phyloP scores from a whole-genome alignment of 2,113 vertebrate genomes.

The Procavia capensis region DNA sequence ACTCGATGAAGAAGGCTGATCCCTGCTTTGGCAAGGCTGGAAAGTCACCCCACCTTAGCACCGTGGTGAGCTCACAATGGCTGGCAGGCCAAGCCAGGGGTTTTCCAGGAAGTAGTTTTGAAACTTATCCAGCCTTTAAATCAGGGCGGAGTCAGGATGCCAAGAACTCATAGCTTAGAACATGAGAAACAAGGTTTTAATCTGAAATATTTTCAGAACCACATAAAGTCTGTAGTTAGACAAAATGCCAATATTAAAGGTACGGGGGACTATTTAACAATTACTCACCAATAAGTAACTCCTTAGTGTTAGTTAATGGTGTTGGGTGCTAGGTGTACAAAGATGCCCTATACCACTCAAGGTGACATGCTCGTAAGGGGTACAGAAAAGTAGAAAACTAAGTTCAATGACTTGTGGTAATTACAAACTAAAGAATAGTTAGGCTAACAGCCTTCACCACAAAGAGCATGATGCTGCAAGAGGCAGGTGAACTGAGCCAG shows the following conservation, averaged over 20 bases:
- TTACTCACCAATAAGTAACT: not conserved
- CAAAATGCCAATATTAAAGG: slow-evolving; percentile 26
- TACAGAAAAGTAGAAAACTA: not conserved
- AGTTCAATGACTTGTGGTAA: not conserved
- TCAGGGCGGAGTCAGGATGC: not conserved
- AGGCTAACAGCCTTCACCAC: not conserved
- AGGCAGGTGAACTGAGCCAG: not conserved
- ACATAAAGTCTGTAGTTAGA: not conserved
- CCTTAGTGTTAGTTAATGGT: not conserved
- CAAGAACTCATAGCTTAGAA: not conserved
- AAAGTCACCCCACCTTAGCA: not conserved
- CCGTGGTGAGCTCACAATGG: not conserved
- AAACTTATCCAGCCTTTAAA: slow-evolving; percentile 23
- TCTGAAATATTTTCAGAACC: not conserved
- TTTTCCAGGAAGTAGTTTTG: slow-evolving; percentile 12
- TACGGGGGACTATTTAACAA: not conserved
- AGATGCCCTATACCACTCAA: not conserved
- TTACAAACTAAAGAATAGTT: not conserved
- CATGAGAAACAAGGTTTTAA: not conserved
- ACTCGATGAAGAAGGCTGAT: not conserved
- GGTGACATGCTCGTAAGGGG: not conserved
- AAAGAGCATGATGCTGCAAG: not conserved
- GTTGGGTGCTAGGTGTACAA: not conserved
- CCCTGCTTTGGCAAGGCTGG: not conserved
- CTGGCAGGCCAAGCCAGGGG: not conserved